Evolutionary conservation across 2,888 invertebrate species (phyloP), one percentile per base, ranked within the genome.

Genomic region (Lamellibrachia columna): DNA sequence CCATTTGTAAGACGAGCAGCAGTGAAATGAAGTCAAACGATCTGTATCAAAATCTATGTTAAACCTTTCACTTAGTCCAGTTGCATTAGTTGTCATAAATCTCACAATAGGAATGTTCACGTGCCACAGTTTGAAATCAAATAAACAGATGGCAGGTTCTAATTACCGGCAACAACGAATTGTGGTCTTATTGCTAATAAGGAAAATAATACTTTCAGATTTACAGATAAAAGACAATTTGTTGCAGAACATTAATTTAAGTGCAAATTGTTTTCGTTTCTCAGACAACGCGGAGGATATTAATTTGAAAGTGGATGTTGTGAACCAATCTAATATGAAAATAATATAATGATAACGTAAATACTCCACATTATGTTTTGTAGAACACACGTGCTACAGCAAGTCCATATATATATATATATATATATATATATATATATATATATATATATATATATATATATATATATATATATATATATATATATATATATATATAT

Each of bases 401-500:
- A 90, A 22, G n/a, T 90, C 15, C 40, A 40, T 40, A 40, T 40
- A 40, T 40, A 40, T 40, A 40, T 40, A 40, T 40, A 40, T 40
- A 40, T 90, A 90, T 90, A 90, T 90, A 90, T 90, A 90, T 90
- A 90, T 90, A 90, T 90, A 90, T 15, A 15, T 90, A 22, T 22
- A 90, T 90, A 90, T 22, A 90, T 22, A 90, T 22, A 15, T 22
- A 90, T 22, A 22, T 90, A 22, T n/a, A n/a, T 90, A n/a, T 22
- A 90, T n/a, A 90, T 22, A 90, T 90, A 90, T 22, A n/a, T 22
- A 22, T n/a, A 90, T 90, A 90, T 90, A 90, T 90, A 90, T 90
- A 90, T 90, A 90, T 90, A 90, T 90, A 90, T 90, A 90, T 90
- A 90, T 90, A 90, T 90, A 90, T 90, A 90, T 90, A 90, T 90